phyloP scores from a whole-genome alignment of 1,140 invertebrate species.

The Hyles vespertilio region DNA sequence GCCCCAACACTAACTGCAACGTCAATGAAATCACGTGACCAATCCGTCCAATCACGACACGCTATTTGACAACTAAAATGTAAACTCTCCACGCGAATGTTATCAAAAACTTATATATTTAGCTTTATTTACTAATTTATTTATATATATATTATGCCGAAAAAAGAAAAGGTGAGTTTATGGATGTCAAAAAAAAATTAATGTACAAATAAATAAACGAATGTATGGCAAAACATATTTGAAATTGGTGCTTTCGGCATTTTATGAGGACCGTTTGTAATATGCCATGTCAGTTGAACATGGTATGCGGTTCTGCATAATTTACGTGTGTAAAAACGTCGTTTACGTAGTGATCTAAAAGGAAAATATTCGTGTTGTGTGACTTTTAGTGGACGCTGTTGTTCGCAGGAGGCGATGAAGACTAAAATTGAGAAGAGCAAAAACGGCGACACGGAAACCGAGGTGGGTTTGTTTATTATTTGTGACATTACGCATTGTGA shows the following conservation, averaged over 20 bases:
- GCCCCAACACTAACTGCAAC: slow-evolving; percentile 34
- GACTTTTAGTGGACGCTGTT: slow-evolving; percentile 54
- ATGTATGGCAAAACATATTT: background rate
- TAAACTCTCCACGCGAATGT: slow-evolving; percentile 41
- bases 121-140: slow-evolving; percentile 51
- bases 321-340: slow-evolving; percentile 55
- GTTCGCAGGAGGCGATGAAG: slow-evolving; percentile 65
- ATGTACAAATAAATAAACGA: background rate
- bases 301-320: slow-evolving; percentile 66
- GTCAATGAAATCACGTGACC: slow-evolving; percentile 53
- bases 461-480: slow-evolving; percentile 55
- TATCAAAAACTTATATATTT: slow-evolving; percentile 46
- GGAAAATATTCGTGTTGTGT: slow-evolving; percentile 50
- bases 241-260: slow-evolving; percentile 37
- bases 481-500: slow-evolving; percentile 1
- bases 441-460: slow-evolving; percentile 56
- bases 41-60: slow-evolving; percentile 36
- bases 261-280: slow-evolving; percentile 46
- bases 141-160: slow-evolving; percentile 36
- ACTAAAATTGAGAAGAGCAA: slow-evolving; percentile 69
- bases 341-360: slow-evolving; percentile 41
- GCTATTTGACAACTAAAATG: slow-evolving; percentile 38
- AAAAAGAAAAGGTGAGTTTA: slow-evolving; percentile 56
- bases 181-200: no score
- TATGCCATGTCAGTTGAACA: slow-evolving; percentile 67